Base-by-base conservation (phyloP, 64 coral and sea anemone species). In the Montipora efflorescens region DNA sequence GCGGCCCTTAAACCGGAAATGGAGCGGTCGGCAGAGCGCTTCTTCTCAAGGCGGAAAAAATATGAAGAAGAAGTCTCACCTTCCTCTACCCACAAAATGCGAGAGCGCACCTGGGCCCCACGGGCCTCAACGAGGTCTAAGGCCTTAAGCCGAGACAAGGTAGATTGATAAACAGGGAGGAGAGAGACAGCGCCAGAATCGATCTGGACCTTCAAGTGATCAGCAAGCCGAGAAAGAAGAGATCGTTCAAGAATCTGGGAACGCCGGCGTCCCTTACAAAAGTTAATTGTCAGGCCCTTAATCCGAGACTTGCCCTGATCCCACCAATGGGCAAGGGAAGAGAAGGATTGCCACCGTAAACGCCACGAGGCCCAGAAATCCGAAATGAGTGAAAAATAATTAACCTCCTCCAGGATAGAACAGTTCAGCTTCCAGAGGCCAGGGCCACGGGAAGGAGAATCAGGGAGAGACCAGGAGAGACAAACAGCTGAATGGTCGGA, bases 401-500 rank as follows among this genome's bases (percentile, higher is more conserved):
- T 16, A 0, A 2, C 13, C n/a, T 94, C 84, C 0, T 59, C 3
- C 0, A 94, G 67, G 11, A 74, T 12, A 5, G 46, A 51, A 16
- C 50, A 15, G 9, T 94, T 94, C 0, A 94, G 15, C 14, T 89
- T 89, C 77, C 66, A 89, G 2, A 44, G 46, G 9, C 85, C 69
- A 52, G 93, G 87, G 15, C 93, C 79, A 77, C 51, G 21, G 3
- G 28, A 50, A 7, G 47, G 3, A 8, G 13, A 11, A 10, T 76
- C 67, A 47, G 93, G 87, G 18, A 89, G 57, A 2, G 46, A 66
- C 4, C 2, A 15, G n/a, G 79, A 18, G 15, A 88, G 90, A 8
- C 2, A 13, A 25, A 94, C 5, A 3, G 79, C 79, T 57, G 67
- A 78, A 49, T 94, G 93, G 21, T 94, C 93, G 28, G 93, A 89